Base-by-base conservation (phyloP, 2,888 invertebrate genomes). In the Cephus pygmeus region DNA sequence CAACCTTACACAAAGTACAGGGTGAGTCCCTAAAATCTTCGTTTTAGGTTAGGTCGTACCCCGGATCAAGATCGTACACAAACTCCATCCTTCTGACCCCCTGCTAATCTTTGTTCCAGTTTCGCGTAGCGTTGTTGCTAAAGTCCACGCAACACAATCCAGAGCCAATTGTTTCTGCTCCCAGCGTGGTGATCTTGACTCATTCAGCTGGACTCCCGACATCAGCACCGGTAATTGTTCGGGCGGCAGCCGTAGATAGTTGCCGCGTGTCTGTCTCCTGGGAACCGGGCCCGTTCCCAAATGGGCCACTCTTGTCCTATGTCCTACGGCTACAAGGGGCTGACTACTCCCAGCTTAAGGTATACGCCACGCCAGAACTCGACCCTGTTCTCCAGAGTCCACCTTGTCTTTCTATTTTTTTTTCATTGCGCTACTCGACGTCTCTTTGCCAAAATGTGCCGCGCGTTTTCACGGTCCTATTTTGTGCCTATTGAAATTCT, bases 1-100 rank as follows among this genome's bases (percentile, higher is more conserved):
- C 95, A 96, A 83, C 98, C 98, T 0, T 98, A 97, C 89, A 96
- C 97, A 0, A 97, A 96, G 89, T 98, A 98, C 90, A 94, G 96
- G 93, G 98, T 98, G 92, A 92, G 93, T 89, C 33, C 69, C 23
- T 76, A 23, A 23, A 74, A 56, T 73, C 1, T 34, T 75, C 31
- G 75, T 11, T 74, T 77, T 77, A n/a, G 40, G 15, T 23, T 9
- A 40, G 23, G 15, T 15, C 4, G 40, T 40, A 40, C 40, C 23
- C 23, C 6, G 40, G 15, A 15, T 15, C 40, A 40, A 40, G 40
- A 40, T 23, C 40, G 1, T 9, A 40, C 40, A 2, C 1, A 6
- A 23, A 15, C 4, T 40, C 6, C 15, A 40, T 6, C 23, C 23
- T 6, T 40, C 23, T 40, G 40, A 40, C 15, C 36, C 4, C 12